Evolutionary conservation across 2,888 invertebrate genomes (phyloP).

Genomic region (Tubiluchus corallicola): DNA sequence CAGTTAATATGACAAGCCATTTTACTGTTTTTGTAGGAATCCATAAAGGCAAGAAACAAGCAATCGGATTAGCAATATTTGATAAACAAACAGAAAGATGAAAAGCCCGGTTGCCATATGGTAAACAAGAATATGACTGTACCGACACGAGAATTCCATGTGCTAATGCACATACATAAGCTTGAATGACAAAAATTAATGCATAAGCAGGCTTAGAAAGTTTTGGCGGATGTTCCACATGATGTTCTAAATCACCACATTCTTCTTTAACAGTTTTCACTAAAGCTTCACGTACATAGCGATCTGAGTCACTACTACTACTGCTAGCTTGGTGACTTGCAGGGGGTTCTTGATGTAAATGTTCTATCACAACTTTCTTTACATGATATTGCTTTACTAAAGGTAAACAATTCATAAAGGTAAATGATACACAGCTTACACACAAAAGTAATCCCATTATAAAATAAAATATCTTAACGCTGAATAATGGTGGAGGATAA

Average conservation of each 20-base stretch:
- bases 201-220: not conserved
- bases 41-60: not conserved
- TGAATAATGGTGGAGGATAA: not conserved
- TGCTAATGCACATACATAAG: not conserved
- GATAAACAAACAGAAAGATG: not conserved
- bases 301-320: not conserved
- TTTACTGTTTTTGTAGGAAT: not conserved
- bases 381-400: not conserved
- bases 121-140: not conserved
- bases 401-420: not conserved
- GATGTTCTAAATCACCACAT: not conserved
- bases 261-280: not conserved
- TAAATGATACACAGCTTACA: not conserved
- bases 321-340: not conserved
- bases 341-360: not conserved
- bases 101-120: not conserved
- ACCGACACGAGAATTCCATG: not conserved
- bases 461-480: not conserved
- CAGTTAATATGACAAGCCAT: not conserved
- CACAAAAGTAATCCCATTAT: not conserved
- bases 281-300: not conserved
- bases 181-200: not conserved
- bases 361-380: too few species aligned
- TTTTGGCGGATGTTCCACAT: too few species aligned
- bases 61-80: not conserved